Evolutionary conservation across 2,113 vertebrate genomes (phyloP), one percentile per base, ranked within the genome.

Genomic region (Speoplatyrhinus poulsoni): DNA sequence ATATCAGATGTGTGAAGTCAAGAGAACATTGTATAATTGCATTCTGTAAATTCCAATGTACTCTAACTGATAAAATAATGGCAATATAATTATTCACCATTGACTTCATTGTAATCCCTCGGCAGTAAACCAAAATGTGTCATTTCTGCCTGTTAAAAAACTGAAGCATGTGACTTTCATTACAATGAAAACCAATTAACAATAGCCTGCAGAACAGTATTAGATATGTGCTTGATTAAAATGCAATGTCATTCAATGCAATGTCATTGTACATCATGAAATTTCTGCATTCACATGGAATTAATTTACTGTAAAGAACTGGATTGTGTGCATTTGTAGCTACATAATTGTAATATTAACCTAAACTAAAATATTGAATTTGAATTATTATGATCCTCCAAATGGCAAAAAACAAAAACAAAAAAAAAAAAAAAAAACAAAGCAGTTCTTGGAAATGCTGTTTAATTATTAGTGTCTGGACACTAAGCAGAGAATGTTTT

Each of bases 131-230:
- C 90, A 92, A 87, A 83, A 84, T 65, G 84, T 89, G 80, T 82
- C 87, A 72, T 81, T 88, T 73, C 61, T 46, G 85, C 82, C 26
- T 86, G 85, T 85, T 92, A 90, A 94, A 94, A 95, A 95, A 93
- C 94, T 48, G 82, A 62, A 66, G 91, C 94, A 95, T 92, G 92
- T 95, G 94, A 96, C 89, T 90, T 92, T 92, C 92, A 95, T 96
- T 95, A 94, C 91, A 93, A 92, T 93, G 91, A 88, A 91, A 94
- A 94, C 89, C 93, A 94, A 94, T 95, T 95, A 96, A 94, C 92
- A 93, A 85, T 77, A 87, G 79, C 81, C 88, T 85, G 86, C 74
- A 91, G 90, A 95, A 93, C 92, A 94, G 92, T 93, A 92, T 90
- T 92, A 92, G 90, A 85, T 88, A 77, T 83, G 94, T 74, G 92